Percentiles rank a stretch among this genome's conserved stretches.
Conservation (phyloP, 2,888 invertebrate species). For the Bugula neritina region DNA sequence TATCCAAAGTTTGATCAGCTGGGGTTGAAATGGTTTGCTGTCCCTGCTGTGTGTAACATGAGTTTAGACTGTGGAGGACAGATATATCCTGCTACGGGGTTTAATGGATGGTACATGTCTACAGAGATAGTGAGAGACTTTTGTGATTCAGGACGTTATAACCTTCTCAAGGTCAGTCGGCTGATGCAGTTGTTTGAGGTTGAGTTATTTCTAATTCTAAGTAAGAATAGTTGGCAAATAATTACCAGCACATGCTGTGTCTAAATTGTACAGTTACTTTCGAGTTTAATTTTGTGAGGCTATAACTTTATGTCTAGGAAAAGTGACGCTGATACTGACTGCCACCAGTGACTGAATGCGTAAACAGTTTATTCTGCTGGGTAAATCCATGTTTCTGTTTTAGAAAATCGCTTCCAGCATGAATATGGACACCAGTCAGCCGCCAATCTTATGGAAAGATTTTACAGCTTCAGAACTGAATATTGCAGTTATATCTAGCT, state of each 20-base stretch:
- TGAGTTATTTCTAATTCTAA: too few relatives aligned
- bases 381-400: too few relatives aligned
- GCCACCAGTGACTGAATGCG: too few relatives aligned
- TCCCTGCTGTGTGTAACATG: constrained; percentile 87
- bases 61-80: constrained; percentile 90
- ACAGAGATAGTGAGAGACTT: constrained; percentile 90
- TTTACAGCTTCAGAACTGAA: constrained; percentile 19
- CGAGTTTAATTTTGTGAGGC: too few relatives aligned
- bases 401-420: constrained; percentile 25
- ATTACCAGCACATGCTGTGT: too few relatives aligned
- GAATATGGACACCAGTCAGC: constrained; percentile 24
- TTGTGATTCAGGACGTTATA: constrained; percentile 78
- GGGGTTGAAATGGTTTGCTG: constrained; percentile 79
- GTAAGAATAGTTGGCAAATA: too few relatives aligned
- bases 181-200: too few relatives aligned
- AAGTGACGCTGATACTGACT: too few relatives aligned
- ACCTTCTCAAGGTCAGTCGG: constrained; percentile 61
- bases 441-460: constrained; percentile 25
- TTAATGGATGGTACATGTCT: constrained; percentile 97
- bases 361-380: too few relatives aligned
- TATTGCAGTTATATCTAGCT: constrained; percentile 11
- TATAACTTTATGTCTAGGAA: too few relatives aligned
- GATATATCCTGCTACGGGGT: constrained; percentile 86
- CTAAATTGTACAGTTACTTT: too few relatives aligned
- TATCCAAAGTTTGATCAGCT: constrained; percentile 82